These are phyloP conservation scores for Catharus minimus DNA, from an alignment of 2,113 vertebrate genomes.

Conservation along the genomic window DNA sequence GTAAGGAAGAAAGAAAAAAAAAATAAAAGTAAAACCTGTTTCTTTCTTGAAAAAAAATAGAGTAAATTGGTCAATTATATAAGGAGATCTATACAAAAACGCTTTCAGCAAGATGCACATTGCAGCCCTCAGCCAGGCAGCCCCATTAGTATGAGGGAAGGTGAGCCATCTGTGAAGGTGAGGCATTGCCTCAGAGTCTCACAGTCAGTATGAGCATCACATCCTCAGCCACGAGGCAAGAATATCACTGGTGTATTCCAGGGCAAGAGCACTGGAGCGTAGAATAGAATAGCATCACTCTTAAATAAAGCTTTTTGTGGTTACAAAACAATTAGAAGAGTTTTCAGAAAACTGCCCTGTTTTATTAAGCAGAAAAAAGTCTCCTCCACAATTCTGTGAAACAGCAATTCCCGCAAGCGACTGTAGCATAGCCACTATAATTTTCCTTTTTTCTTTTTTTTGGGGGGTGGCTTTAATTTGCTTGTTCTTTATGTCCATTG, in stretches of 20 bases:
- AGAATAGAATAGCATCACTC: not conserved
- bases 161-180: constrained; percentile 11
- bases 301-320: constrained; percentile 28
- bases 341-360: constrained; percentile 23
- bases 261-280: not conserved
- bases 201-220: not conserved
- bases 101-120: not conserved
- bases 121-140: not conserved
- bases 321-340: constrained; percentile 7
- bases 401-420: not conserved
- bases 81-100: not conserved
- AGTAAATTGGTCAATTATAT: not conserved
- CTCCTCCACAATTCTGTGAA: not conserved
- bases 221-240: constrained; percentile 46
- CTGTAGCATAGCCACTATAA: not conserved
- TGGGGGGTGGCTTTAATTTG: constrained; percentile 62
- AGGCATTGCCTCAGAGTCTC: constrained; percentile 3
- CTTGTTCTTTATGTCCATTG: constrained; percentile 69
- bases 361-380: constrained; percentile 40
- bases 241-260: constrained; percentile 14
- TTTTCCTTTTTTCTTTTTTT: not conserved
- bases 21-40: rapidly evolving
- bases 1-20: too few relatives aligned
- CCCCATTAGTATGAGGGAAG: constrained; percentile 9
- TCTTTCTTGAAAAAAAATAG: not conserved